A percentile compares a stretch with the other conserved stretches of the same genome.
Evolutionary conservation across 1,140 invertebrate genomes (phyloP).

Genomic region (Rhyzopertha dominica): DNA sequence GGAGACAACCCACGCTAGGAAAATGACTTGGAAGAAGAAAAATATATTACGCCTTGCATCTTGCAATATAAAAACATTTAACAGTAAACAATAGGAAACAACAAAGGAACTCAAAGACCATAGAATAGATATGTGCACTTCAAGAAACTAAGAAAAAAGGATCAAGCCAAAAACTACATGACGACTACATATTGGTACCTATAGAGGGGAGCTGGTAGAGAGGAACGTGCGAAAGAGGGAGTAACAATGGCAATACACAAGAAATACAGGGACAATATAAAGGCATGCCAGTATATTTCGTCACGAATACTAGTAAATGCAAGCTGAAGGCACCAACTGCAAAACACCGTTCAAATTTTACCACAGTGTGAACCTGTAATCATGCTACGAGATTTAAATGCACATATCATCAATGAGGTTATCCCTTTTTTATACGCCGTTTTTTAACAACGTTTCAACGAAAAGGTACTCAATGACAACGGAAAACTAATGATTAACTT

Average conservation of each 20-base stretch:
- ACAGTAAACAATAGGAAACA: too few relatives aligned
- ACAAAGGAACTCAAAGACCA: not conserved
- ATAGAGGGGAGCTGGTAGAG: not conserved
- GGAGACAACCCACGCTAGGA: not conserved
- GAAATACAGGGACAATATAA: conserved; percentile 1
- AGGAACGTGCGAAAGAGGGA: conserved; percentile 1
- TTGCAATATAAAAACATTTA: conserved; percentile 4
- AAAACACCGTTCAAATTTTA: not conserved
- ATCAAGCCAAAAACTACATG: not conserved
- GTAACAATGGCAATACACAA: conserved; percentile 1
- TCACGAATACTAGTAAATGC: not conserved
- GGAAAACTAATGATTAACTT: conserved; percentile 2
- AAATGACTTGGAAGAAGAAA: not conserved
- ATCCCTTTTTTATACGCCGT: not conserved
- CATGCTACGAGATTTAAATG: too few relatives aligned
- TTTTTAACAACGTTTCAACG: not conserved
- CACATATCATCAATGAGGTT: too few relatives aligned
- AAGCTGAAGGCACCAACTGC: not conserved
- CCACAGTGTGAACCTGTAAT: not conserved
- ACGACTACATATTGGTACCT: not conserved
- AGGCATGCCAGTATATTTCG: conserved; percentile 1
- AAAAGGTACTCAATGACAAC: conserved; percentile 3
- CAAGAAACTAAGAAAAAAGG: conserved; percentile 4
- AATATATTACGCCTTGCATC: too few relatives aligned
- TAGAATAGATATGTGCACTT: not conserved